These are phyloP conservation scores for Trichogramma dendrolimi DNA, from an alignment of 2,888 invertebrate genomes.

Conservation along the genomic window DNA sequence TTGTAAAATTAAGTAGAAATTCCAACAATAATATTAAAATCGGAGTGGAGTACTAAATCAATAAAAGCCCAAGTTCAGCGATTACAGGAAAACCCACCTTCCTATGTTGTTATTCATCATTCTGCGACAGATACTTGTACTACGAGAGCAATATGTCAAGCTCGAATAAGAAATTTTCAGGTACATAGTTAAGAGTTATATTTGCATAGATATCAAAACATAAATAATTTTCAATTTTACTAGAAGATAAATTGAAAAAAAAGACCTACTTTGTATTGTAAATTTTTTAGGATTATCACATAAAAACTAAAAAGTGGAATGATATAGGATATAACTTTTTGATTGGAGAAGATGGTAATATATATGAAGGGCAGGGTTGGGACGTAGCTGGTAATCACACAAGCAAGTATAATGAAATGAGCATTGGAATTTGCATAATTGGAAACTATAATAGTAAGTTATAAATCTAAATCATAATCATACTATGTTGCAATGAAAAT, in stretches of 20 bases:
- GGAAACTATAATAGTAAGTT: slow-evolving; percentile 61
- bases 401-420: slow-evolving; percentile 59
- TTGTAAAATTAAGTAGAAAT: slow-evolving; percentile 5
- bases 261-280: neutral
- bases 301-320: slow-evolving; percentile 36
- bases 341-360: slow-evolving; percentile 45
- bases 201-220: neutral
- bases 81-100: slow-evolving; percentile 41
- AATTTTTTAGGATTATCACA: slow-evolving; percentile 39
- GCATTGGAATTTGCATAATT: slow-evolving; percentile 69
- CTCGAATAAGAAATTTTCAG: slow-evolving; percentile 50
- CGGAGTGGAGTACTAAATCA: slow-evolving; percentile 50
- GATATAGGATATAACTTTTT: slow-evolving; percentile 47
- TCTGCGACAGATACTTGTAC: slow-evolving; percentile 47
- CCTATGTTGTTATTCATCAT: slow-evolving; percentile 54
- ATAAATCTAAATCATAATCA: neutral
- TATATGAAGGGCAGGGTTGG: slow-evolving; percentile 48
- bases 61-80: slow-evolving; percentile 28
- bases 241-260: neutral
- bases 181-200: slow-evolving; percentile 25
- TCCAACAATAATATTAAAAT: slow-evolving; percentile 46
- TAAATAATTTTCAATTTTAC: neutral
- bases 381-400: slow-evolving; percentile 40
- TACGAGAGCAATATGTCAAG: slow-evolving; percentile 45
- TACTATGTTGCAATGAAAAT: neutral